phyloP scores from a whole-genome alignment of 2,888 invertebrate genomes.

The Aradus depressus region DNA sequence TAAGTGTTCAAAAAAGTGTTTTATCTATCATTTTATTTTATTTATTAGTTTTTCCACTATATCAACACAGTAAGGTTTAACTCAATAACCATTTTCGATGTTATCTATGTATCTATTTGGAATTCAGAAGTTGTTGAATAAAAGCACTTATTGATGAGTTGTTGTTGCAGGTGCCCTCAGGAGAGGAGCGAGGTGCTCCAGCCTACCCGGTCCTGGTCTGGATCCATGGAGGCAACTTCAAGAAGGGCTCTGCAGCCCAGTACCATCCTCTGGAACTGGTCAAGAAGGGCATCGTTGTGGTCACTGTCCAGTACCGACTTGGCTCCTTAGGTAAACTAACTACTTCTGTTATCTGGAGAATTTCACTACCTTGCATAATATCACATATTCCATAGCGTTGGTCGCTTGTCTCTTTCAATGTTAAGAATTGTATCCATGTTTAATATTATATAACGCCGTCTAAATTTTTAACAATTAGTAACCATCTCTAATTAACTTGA shows the following conservation, averaged over 20 bases:
- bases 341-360: background rate
- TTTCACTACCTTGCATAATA: background rate
- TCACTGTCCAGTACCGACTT: slow-evolving; percentile 63
- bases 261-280: slow-evolving; percentile 57
- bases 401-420: too few relatives aligned
- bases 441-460: too few relatives aligned
- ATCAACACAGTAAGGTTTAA: background rate
- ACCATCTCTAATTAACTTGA: too few relatives aligned
- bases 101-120: background rate
- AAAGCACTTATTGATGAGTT: too few relatives aligned
- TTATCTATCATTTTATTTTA: too few relatives aligned
- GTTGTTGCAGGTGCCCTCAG: too few relatives aligned
- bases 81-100: background rate
- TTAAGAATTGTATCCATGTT: too few relatives aligned
- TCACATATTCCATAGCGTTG: too few relatives aligned
- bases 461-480: too few relatives aligned
- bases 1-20: too few relatives aligned
- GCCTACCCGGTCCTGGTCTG: slow-evolving; percentile 57
- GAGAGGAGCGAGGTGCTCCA: too few relatives aligned
- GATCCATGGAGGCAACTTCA: slow-evolving; percentile 69
- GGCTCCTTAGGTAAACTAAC: slow-evolving; percentile 47
- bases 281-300: slow-evolving; percentile 56
- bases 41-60: background rate
- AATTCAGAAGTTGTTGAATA: too few relatives aligned
- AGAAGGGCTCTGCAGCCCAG: slow-evolving; percentile 58